These are phyloP conservation scores for Eurypyga helias DNA, from an alignment of 2,113 vertebrate species.

Conservation along the genomic window DNA sequence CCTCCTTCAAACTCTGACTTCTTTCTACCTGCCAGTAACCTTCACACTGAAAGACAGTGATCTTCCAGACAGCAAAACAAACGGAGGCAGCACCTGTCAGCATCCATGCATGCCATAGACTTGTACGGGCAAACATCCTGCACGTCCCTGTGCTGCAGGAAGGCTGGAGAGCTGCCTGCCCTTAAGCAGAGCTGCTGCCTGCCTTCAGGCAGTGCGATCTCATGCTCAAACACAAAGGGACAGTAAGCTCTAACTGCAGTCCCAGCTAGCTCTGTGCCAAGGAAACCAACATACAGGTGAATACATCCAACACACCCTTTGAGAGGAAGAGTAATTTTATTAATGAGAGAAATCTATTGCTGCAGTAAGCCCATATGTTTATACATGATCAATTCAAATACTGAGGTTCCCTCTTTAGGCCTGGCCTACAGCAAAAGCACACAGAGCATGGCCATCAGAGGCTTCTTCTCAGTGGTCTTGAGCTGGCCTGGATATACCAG, in stretches of 20 bases:
- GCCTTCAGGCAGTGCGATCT: background rate
- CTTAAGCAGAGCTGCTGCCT: background rate
- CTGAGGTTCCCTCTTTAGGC: background rate
- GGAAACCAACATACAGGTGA: background rate
- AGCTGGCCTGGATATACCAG: background rate
- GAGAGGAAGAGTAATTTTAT: no score
- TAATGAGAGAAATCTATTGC: background rate
- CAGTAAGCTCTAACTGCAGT: background rate
- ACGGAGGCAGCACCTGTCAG: background rate
- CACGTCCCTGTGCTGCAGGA: background rate
- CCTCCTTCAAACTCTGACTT: background rate
- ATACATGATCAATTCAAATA: background rate
- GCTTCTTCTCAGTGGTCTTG: background rate
- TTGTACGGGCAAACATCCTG: background rate
- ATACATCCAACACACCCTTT: background rate
- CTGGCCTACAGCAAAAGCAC: background rate
- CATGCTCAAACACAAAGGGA: background rate
- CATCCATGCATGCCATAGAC: background rate
- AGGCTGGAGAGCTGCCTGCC: background rate
- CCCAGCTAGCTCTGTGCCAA: no score
- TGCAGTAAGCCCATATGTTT: background rate
- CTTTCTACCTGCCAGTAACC: background rate
- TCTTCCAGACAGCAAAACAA: background rate
- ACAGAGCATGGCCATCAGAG: background rate
- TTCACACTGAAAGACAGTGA: background rate